Conservation (phyloP, 2,113 vertebrate genomes). For the Ursus arctos region DNA sequence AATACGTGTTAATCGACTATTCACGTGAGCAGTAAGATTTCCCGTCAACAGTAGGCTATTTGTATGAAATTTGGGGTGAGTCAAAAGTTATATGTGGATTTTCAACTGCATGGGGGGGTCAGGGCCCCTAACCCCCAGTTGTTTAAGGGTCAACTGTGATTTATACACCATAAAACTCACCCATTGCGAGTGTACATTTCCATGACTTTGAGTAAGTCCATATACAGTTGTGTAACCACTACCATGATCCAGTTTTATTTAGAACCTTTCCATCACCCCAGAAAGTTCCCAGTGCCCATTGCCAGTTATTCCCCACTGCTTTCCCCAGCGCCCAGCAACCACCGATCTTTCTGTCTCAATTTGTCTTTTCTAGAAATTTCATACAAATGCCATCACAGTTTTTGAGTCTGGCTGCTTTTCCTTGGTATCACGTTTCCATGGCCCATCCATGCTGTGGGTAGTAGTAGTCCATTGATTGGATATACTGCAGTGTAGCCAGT, state of each 20-base stretch:
- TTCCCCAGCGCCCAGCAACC: background rate
- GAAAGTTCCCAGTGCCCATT: background rate
- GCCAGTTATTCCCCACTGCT: background rate
- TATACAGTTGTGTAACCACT: background rate
- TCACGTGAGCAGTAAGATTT: background rate
- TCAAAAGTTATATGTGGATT: background rate
- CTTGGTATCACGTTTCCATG: background rate
- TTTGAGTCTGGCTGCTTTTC: background rate
- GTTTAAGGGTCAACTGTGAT: background rate
- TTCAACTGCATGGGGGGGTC: background rate
- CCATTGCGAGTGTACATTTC: background rate
- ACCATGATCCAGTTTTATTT: background rate
- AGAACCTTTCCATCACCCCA: background rate
- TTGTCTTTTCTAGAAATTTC: background rate
- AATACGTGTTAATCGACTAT: background rate
- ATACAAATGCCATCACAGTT: background rate
- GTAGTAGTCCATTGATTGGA: background rate
- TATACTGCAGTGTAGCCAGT: background rate
- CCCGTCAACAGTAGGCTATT: background rate
- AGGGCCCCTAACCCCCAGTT: background rate
- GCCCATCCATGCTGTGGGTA: fast-evolving
- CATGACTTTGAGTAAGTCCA: background rate
- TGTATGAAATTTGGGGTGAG: background rate
- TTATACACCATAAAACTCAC: background rate
- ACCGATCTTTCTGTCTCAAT: background rate